phyloP scores from a whole-genome alignment of 2,888 invertebrate species.

The Rugalucina vietnamica region DNA sequence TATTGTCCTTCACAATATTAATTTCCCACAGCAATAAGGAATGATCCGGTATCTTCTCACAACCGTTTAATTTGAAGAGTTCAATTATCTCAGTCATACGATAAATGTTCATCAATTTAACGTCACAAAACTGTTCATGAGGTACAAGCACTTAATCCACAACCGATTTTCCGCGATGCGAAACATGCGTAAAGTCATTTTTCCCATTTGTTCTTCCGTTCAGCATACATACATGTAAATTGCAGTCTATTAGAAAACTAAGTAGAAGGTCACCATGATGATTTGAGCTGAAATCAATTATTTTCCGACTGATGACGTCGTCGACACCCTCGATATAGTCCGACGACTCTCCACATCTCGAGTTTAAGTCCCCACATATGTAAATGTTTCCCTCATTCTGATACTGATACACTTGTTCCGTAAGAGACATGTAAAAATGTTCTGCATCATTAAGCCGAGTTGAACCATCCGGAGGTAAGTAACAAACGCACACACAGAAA shows the following conservation, averaged over 20 bases:
- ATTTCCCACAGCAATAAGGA: slow-evolving; percentile 15
- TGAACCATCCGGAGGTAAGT: slow-evolving; percentile 25
- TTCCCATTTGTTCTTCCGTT: slow-evolving; percentile 34
- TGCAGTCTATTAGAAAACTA: slow-evolving; percentile 26
- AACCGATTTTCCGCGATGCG: no score
- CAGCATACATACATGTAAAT: slow-evolving; percentile 15
- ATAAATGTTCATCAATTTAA: not conserved
- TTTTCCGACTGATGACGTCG: slow-evolving; percentile 2
- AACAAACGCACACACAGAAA: slow-evolving; percentile 29
- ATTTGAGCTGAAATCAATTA: slow-evolving; percentile 27
- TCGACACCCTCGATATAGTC: slow-evolving; percentile 42
- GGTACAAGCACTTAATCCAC: no score
- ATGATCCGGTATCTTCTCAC: slow-evolving; percentile 20
- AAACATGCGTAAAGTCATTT: no score
- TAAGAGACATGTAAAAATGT: slow-evolving; percentile 17
- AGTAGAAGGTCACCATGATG: slow-evolving; percentile 32
- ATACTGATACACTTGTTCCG: slow-evolving; percentile 25
- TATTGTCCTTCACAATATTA: no score
- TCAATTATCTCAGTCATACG: slow-evolving; percentile 19
- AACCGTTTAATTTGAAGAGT: not conserved
- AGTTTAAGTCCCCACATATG: slow-evolving; percentile 39
- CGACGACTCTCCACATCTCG: slow-evolving; percentile 16
- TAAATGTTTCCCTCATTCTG: slow-evolving; percentile 27
- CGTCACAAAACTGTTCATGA: not conserved
- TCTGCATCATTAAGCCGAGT: slow-evolving; percentile 19